These are phyloP conservation scores for Verasper variegatus DNA, from an alignment of 2,113 vertebrate species.

Conservation along the genomic window DNA sequence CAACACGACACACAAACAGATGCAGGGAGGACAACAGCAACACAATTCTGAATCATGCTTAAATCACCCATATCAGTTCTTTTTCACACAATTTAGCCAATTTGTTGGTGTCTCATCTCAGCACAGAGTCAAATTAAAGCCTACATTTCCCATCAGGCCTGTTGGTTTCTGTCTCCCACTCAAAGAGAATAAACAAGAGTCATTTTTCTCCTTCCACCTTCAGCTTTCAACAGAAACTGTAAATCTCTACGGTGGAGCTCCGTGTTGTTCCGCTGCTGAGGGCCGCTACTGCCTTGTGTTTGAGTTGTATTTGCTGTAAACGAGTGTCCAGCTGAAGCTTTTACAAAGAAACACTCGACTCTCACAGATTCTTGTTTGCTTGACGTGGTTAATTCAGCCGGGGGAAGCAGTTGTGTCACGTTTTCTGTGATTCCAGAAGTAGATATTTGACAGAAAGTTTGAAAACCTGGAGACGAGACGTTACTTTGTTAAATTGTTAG, in stretches of 20 bases:
- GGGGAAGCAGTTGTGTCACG: too few relatives aligned
- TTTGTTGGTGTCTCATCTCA: background rate
- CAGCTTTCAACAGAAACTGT: background rate
- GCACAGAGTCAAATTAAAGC: background rate
- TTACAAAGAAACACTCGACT: background rate
- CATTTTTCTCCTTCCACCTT: too few relatives aligned
- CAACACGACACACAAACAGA: constrained; percentile 6
- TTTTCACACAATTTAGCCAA: background rate
- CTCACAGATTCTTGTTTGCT: too few relatives aligned
- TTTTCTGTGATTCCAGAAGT: too few relatives aligned
- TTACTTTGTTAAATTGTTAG: too few relatives aligned
- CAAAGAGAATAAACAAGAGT: background rate
- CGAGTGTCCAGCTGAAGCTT: background rate
- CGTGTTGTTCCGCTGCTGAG: background rate
- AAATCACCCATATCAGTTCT: background rate
- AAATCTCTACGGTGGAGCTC: background rate
- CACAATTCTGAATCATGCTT: background rate
- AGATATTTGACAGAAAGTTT: too few relatives aligned
- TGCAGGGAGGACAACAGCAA: background rate
- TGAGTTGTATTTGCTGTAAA: background rate
- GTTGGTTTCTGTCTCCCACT: background rate
- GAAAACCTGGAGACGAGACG: too few relatives aligned
- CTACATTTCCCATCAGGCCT: constrained; percentile 10
- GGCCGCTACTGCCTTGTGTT: too few relatives aligned
- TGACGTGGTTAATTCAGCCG: too few relatives aligned